phyloP scores from a whole-genome alignment of 2,797 vertebrate genomes.

The Emydoidea blandingii region DNA sequence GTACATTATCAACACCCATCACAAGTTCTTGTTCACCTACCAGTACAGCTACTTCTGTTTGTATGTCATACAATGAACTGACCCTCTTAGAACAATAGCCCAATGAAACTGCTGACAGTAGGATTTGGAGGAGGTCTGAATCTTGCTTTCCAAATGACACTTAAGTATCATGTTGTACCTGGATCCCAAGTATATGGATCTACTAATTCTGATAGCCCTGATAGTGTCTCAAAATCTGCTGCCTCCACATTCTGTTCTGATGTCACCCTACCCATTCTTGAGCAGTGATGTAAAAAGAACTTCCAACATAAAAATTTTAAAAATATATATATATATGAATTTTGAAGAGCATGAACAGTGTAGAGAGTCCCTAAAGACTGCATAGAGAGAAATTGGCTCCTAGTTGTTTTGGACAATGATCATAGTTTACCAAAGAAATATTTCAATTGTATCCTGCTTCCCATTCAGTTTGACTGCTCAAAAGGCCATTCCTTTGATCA shows the following conservation, averaged over 20 bases:
- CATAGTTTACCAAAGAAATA: not conserved
- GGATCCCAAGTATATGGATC: not conserved
- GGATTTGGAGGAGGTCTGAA: not conserved
- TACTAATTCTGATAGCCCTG: not conserved
- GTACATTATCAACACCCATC: not conserved
- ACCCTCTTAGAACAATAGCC: not conserved
- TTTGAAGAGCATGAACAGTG: not conserved
- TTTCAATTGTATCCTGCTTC: not conserved
- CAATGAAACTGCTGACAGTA: not conserved
- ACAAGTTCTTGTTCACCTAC: not conserved
- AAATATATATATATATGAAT: not conserved
- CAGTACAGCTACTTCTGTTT: not conserved
- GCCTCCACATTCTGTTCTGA: not conserved
- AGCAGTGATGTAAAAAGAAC: not conserved
- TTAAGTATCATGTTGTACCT: not conserved
- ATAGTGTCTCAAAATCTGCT: not conserved
- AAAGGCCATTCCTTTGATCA: not conserved
- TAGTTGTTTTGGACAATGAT: not conserved
- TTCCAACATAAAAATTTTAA: not conserved
- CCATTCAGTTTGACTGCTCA: not conserved
- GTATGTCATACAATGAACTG: not conserved
- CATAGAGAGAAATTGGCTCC: not conserved
- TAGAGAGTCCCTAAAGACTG: not conserved
- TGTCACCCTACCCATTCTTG: not conserved
- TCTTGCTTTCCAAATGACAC: not conserved